Conservation (phyloP, 2,888 invertebrate genomes). For the Pachliopta kotzebuea region DNA sequence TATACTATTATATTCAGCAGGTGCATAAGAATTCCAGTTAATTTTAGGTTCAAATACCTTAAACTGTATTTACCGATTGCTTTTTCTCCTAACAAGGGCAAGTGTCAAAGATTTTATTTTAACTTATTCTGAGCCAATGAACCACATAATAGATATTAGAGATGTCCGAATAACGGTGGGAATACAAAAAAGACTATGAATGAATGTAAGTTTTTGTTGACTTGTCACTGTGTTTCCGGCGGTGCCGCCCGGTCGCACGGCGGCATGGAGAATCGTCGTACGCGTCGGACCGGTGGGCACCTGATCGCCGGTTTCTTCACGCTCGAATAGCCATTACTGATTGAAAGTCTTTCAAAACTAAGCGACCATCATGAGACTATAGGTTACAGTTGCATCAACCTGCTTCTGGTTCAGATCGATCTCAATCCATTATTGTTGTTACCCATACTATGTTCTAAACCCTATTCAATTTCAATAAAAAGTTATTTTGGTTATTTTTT, state of each 20-base stretch:
- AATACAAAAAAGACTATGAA: slow-evolving; percentile 61
- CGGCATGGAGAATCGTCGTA: slow-evolving; percentile 75
- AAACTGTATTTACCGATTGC: not conserved
- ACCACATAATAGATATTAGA: slow-evolving; percentile 46
- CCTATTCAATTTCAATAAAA: slow-evolving; percentile 7
- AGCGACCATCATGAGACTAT: slow-evolving; percentile 53
- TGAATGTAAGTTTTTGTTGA: slow-evolving; percentile 76
- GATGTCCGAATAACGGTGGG: slow-evolving; percentile 55
- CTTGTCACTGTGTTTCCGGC: slow-evolving; percentile 76
- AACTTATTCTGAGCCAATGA: slow-evolving; percentile 34
- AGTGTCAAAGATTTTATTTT: slow-evolving; percentile 20
- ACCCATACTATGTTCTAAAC: slow-evolving; percentile 5
- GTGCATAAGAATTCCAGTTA: not conserved
- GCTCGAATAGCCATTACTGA: slow-evolving; percentile 58
- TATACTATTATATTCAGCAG: not conserved
- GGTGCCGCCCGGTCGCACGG: slow-evolving; percentile 56
- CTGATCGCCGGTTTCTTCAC: slow-evolving; percentile 49
- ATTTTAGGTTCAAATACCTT: not conserved
- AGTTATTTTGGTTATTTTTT: not conserved
- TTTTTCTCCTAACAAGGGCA: not conserved
- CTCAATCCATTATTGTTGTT: slow-evolving; percentile 14
- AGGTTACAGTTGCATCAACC: slow-evolving; percentile 40
- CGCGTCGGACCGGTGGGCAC: slow-evolving; percentile 66
- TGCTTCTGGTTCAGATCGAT: slow-evolving; percentile 15
- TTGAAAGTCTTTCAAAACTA: slow-evolving; percentile 59